phyloP scores from a whole-genome alignment of 1,140 invertebrate species.

The Apolygus lucorum region DNA sequence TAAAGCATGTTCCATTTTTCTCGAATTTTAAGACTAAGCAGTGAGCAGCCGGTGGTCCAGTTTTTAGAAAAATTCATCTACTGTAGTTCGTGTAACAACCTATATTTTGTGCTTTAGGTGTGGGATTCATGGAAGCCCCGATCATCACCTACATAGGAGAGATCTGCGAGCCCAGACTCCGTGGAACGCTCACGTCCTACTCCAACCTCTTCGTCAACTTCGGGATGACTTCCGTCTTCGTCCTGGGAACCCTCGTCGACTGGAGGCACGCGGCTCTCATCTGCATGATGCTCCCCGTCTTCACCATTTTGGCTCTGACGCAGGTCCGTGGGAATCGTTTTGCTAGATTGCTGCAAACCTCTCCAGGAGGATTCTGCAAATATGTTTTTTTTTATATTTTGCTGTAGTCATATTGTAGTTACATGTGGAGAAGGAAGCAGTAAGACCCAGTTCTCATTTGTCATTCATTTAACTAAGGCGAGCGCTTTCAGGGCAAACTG shows the following conservation, averaged over 20 bases:
- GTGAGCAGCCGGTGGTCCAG: too few species aligned
- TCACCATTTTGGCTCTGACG: slow-evolving; percentile 31
- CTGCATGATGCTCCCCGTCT: slow-evolving; percentile 29
- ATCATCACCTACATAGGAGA: slow-evolving; percentile 48
- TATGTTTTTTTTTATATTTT: slow-evolving; percentile 14
- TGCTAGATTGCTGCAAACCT: background rate
- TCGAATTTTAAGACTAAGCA: too few species aligned
- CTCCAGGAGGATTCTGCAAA: background rate
- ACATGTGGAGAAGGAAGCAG: too few species aligned
- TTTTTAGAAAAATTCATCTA: too few species aligned
- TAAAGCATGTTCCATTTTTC: too few species aligned
- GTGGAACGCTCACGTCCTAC: slow-evolving; percentile 34
- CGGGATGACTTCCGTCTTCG: slow-evolving; percentile 31
- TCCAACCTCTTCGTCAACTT: slow-evolving; percentile 29
- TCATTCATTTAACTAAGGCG: too few species aligned
- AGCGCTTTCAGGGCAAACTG: too few species aligned
- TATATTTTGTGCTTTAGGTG: slow-evolving; percentile 34
- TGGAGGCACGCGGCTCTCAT: slow-evolving; percentile 33
- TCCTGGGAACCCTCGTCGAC: slow-evolving; percentile 29
- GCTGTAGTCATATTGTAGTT: too few species aligned
- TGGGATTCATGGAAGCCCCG: slow-evolving; percentile 46
- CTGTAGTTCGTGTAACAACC: too few species aligned
- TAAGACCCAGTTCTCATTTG: too few species aligned
- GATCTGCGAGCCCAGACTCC: slow-evolving; percentile 41
- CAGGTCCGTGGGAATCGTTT: too few species aligned